Evolutionary conservation across 2,113 vertebrate genomes (phyloP).

Genomic region (Chionodraco myersi): DNA sequence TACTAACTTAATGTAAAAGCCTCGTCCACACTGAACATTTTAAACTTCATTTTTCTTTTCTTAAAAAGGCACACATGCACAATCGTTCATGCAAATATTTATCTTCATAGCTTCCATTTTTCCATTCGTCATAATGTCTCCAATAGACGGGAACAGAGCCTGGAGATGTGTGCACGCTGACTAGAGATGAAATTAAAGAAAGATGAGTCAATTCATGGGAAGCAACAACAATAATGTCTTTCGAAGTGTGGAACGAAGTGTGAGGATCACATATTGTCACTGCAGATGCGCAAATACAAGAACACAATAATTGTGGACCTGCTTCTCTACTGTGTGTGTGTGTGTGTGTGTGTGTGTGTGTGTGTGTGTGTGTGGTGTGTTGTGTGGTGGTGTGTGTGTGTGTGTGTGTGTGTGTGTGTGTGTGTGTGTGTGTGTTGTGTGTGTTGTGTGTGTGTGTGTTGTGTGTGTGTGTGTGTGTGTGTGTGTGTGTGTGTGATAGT

Average conservation of each 20-base stretch:
- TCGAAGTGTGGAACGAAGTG: slow-evolving; percentile 68
- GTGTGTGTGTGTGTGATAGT: not conserved
- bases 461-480: no score
- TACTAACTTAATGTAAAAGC: slow-evolving; percentile 16
- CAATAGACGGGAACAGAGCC: slow-evolving; percentile 31
- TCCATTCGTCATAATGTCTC: slow-evolving; percentile 14
- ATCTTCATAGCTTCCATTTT: slow-evolving; percentile 22
- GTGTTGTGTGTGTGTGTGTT: not conserved
- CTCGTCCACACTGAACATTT: not conserved
- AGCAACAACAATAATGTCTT: slow-evolving; percentile 58
- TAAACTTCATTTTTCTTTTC: slow-evolving; percentile 15
- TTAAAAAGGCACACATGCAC: slow-evolving; percentile 15
- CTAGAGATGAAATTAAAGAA: slow-evolving; percentile 55
- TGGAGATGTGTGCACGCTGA: slow-evolving; percentile 30
- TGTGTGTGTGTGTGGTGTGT: no score
- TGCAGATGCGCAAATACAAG: slow-evolving; percentile 52
- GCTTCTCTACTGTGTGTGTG: slow-evolving; percentile 12
- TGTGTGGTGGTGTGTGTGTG: not conserved
- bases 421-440: no score
- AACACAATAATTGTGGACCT: slow-evolving; percentile 42
- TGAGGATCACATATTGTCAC: slow-evolving; percentile 58
- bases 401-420: not conserved
- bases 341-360: not conserved
- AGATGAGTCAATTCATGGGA: slow-evolving; percentile 67
- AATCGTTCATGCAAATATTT: slow-evolving; percentile 35